Percentiles rank a stretch among this genome's conserved stretches.
phyloP scores from a whole-genome alignment of 2,113 vertebrate genomes.

The Salvelinus fontinalis region DNA sequence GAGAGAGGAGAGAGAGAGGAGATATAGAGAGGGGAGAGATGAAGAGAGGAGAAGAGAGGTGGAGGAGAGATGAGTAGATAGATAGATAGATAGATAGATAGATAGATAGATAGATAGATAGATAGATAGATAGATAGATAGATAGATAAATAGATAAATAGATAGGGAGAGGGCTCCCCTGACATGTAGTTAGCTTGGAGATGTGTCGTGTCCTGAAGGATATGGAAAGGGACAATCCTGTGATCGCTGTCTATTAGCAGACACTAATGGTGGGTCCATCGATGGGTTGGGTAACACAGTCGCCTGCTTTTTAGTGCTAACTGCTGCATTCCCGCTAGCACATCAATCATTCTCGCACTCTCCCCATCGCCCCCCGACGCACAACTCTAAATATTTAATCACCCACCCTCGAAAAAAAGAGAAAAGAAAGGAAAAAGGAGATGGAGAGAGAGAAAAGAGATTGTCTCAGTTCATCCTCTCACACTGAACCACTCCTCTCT shows the following conservation, averaged over 20 bases:
- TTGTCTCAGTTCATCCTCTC: constrained; percentile 1
- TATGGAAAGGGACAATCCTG: constrained; percentile 73
- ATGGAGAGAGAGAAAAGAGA: constrained; percentile 28
- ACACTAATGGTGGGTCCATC: constrained; percentile 80
- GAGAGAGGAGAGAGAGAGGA: not conserved
- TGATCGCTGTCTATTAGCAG: constrained; percentile 78
- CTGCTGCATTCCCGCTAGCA: constrained; percentile 69
- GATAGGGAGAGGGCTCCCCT: not conserved
- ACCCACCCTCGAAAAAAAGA: constrained; percentile 13
- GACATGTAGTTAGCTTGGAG: not conserved
- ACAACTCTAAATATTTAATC: constrained; percentile 79
- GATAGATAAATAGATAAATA: constrained; percentile 1
- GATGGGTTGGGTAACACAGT: constrained; percentile 81
- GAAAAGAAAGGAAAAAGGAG: constrained; percentile 13
- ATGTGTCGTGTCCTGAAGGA: constrained; percentile 53
- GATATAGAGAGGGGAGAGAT: not conserved
- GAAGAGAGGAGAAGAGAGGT: too few relatives aligned
- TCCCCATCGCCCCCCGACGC: constrained; percentile 66
- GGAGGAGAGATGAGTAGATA: too few relatives aligned
- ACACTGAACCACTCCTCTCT: not conserved
- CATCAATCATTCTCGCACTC: constrained; percentile 80
- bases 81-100: too few relatives aligned
- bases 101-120: not conserved
- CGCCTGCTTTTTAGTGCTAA: constrained; percentile 79
- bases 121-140: constrained; percentile 6